Conservation (phyloP, 2,797 vertebrate species). For the Pantherophis alleghaniensis region DNA sequence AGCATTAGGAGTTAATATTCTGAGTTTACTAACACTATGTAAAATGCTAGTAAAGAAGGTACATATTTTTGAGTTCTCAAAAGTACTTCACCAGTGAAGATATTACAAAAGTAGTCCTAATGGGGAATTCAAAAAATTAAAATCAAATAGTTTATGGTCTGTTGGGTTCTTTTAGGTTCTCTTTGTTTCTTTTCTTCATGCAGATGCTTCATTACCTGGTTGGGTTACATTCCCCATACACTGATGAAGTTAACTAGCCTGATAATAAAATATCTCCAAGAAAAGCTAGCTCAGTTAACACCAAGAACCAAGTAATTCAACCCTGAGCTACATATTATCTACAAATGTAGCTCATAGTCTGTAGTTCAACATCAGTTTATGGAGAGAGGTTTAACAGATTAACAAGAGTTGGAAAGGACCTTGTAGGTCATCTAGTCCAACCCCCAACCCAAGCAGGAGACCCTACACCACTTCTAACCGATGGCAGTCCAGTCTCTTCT, state of each 20-base stretch:
- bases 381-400: background rate
- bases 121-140: background rate
- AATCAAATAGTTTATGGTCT: background rate
- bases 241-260: background rate
- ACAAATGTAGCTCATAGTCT: background rate
- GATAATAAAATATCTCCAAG: background rate
- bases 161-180: background rate
- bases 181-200: background rate
- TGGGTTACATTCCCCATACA: background rate
- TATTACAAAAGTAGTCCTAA: background rate
- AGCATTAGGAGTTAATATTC: background rate
- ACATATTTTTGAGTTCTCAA: background rate
- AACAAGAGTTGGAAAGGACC: too few relatives aligned
- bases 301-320: background rate
- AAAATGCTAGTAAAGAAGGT: background rate
- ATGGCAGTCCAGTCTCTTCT: too few relatives aligned
- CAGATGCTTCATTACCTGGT: background rate
- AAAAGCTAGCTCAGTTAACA: background rate
- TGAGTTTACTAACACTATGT: background rate
- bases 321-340: background rate
- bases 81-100: background rate
- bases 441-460: too few relatives aligned
- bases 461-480: too few relatives aligned
- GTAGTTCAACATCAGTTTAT: background rate
- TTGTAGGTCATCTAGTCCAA: too few relatives aligned